Conservation (phyloP, 2,113 vertebrate genomes). For the Apteryx owenii region DNA sequence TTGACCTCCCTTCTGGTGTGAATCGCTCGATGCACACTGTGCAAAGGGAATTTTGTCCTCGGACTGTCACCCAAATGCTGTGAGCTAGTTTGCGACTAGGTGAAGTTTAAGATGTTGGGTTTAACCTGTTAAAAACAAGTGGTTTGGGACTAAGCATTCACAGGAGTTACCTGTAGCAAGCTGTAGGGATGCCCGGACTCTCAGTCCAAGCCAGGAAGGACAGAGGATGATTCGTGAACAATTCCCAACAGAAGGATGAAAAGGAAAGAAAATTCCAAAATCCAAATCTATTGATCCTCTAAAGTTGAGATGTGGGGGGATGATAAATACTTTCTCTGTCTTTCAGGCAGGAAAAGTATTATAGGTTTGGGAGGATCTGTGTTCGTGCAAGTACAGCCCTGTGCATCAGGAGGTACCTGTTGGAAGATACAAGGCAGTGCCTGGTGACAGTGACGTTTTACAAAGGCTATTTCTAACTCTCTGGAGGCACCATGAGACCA, state of each 20-base stretch:
- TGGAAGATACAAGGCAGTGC: accelerated
- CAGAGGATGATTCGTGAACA: accelerated
- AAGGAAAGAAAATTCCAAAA: not conserved
- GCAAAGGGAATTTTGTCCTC: not conserved
- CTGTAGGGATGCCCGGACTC: not conserved
- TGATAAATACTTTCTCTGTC: not conserved
- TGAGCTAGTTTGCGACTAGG: not conserved
- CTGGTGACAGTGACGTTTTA: not conserved
- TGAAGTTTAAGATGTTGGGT: not conserved
- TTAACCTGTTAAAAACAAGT: not conserved
- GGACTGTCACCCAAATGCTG: not conserved
- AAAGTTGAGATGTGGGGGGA: not conserved
- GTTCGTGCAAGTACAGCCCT: not conserved
- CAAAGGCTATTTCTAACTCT: not conserved
- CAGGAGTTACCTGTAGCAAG: not conserved
- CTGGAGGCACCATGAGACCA: not conserved
- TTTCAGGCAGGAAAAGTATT: not conserved
- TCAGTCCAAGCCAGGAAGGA: not conserved
- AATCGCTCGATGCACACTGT: not conserved
- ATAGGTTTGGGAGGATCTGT: not conserved
- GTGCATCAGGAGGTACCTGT: not conserved
- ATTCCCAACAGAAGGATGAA: not conserved
- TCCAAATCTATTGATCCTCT: not conserved
- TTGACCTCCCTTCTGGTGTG: not conserved
- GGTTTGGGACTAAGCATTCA: not conserved